These are phyloP conservation scores for Pygoscelis antarcticus DNA, from an alignment of 2,113 vertebrate genomes.

Conservation along the genomic window DNA sequence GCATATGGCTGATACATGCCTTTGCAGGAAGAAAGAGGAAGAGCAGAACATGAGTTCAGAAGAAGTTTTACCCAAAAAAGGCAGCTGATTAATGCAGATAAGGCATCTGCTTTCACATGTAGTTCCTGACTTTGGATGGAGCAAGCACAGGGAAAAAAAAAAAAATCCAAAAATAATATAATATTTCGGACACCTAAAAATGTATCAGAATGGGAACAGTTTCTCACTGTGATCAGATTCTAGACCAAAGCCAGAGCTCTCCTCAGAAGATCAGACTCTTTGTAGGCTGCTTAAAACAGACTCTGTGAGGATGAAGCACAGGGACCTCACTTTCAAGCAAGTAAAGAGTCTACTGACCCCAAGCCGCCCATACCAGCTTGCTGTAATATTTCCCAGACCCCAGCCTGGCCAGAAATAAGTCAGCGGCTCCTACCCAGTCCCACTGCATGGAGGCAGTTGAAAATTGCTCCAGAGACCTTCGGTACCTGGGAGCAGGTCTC, in stretches of 20 bases:
- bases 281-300: background rate
- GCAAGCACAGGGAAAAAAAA: background rate
- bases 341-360: background rate
- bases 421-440: background rate
- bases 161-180: background rate
- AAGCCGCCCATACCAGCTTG: background rate
- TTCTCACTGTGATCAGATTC: background rate
- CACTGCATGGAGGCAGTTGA: background rate
- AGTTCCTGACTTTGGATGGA: background rate
- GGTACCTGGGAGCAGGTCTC: background rate
- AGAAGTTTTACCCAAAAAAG: background rate
- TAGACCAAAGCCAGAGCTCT: background rate
- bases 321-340: background rate
- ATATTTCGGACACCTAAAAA: background rate
- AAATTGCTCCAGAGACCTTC: background rate
- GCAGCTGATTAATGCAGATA: background rate
- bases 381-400: background rate
- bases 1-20: background rate
- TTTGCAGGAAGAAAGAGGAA: background rate
- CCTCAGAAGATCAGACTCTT: background rate
- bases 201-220: background rate
- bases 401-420: background rate
- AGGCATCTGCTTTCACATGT: background rate
- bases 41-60: background rate
- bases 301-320: background rate